These are phyloP conservation scores for Ceraclea dissimilis DNA, from an alignment of 2,888 invertebrate genomes.

Conservation along the genomic window DNA sequence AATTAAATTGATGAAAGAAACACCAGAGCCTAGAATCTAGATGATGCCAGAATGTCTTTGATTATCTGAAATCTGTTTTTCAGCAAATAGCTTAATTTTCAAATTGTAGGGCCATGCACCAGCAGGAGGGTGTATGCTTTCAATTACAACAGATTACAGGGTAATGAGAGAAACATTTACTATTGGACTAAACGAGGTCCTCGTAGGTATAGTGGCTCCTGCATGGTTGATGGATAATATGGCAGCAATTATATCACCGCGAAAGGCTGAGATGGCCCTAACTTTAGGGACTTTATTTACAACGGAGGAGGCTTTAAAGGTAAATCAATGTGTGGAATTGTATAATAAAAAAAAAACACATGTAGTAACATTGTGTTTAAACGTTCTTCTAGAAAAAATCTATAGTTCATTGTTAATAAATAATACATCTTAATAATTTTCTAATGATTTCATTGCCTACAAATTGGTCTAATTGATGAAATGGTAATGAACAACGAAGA, in stretches of 20 bases:
- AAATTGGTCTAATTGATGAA: slow-evolving; percentile 54
- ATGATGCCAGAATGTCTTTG: too few species aligned
- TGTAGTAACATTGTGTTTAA: too few species aligned
- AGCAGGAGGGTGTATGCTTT: slow-evolving; percentile 54
- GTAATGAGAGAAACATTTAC: slow-evolving; percentile 55
- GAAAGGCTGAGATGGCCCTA: slow-evolving; percentile 61
- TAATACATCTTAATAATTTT: too few species aligned
- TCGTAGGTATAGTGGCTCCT: slow-evolving; percentile 62
- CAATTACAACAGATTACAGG: slow-evolving; percentile 59
- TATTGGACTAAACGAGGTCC: slow-evolving; percentile 74
- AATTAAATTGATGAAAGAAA: too few species aligned
- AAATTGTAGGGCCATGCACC: slow-evolving; percentile 37
- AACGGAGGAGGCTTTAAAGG: slow-evolving; percentile 58
- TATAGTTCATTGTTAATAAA: too few species aligned
- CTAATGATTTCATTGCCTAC: slow-evolving; percentile 32
- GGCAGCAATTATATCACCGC: slow-evolving; percentile 46
- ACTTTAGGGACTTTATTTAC: slow-evolving; percentile 58
- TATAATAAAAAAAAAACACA: too few species aligned
- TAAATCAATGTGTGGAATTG: slow-evolving; percentile 16
- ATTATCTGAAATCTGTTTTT: too few species aligned
- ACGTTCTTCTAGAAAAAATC: too few species aligned
- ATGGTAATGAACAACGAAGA: slow-evolving; percentile 45
- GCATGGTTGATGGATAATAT: slow-evolving; percentile 51
- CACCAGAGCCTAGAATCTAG: too few species aligned
- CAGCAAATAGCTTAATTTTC: too few species aligned